Evolutionary conservation across 92 coral and sea anemone species (phyloP).

Genomic region (Paramuricea clavata): DNA sequence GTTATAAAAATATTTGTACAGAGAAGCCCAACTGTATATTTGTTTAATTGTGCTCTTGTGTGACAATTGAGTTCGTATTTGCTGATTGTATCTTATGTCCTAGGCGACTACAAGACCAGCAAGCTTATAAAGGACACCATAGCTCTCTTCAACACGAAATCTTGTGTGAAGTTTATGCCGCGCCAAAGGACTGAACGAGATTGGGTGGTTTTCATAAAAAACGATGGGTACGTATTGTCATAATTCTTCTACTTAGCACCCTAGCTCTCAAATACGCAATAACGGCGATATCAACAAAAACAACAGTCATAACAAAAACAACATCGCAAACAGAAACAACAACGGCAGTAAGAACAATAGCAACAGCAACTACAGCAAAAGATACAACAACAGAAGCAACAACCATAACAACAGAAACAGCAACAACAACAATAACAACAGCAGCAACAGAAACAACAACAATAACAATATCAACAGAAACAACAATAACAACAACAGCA

Average conservation of each 20-base stretch:
- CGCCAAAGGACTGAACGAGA: background rate
- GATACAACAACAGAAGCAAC: no score
- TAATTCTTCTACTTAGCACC: background rate
- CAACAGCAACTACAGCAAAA: background rate
- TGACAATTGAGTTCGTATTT: background rate
- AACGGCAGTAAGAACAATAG: background rate
- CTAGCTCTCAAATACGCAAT: no score
- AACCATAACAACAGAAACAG: no score
- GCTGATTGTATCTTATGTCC: background rate
- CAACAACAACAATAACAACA: no score
- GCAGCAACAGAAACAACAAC: no score
- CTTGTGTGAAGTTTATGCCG: constrained; percentile 26
- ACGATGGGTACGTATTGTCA: background rate
- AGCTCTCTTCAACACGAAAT: constrained; percentile 6
- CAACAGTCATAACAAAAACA: background rate
- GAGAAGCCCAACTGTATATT: background rate
- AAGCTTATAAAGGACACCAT: background rate
- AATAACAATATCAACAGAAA: no score
- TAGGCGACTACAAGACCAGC: background rate
- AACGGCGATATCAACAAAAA: background rate
- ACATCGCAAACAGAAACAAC: background rate
- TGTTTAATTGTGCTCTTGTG: background rate
- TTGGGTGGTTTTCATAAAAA: background rate
- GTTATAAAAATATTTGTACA: no score
- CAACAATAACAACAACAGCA: no score